Percentiles rank a stretch among this genome's conserved stretches.
Evolutionary conservation across 2,797 vertebrate genomes (phyloP).

Genomic region (Knipowitschia caucasica): DNA sequence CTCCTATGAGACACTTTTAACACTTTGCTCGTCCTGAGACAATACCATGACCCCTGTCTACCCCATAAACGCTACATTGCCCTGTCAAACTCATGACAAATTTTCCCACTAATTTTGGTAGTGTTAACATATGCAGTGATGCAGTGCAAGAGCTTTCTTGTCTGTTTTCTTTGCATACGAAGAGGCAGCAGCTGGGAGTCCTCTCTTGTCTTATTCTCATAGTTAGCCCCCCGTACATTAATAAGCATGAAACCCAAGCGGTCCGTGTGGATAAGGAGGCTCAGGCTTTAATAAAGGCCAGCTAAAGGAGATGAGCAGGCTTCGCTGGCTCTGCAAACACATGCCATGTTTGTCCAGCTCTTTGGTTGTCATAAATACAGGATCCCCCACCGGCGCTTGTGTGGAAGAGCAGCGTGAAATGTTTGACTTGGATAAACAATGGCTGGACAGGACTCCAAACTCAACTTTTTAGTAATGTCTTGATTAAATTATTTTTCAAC

Average conservation of each 20-base stretch:
- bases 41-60: constrained; percentile 29
- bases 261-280: constrained; percentile 45
- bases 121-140: constrained; percentile 55
- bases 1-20: constrained; percentile 20
- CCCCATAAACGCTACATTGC: constrained; percentile 37
- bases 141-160: constrained; percentile 40
- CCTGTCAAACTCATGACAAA: constrained; percentile 52
- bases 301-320: constrained; percentile 60
- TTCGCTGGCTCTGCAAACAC: constrained; percentile 58
- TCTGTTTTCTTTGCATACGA: constrained; percentile 54
- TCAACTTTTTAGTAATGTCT: neutral
- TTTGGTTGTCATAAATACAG: constrained; percentile 45
- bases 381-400: constrained; percentile 16
- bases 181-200: constrained; percentile 66
- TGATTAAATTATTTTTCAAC: too few species aligned
- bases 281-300: constrained; percentile 65
- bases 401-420: constrained; percentile 28
- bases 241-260: constrained; percentile 60
- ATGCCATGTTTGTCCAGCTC: constrained; percentile 52
- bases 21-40: constrained; percentile 30
- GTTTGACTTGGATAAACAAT: constrained; percentile 9
- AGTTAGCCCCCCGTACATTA: constrained; percentile 41
- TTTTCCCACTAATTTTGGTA: constrained; percentile 56
- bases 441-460: neutral
- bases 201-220: constrained; percentile 38